phyloP scores from a whole-genome alignment of 1,140 invertebrate species.

The Lepidostoma basale region DNA sequence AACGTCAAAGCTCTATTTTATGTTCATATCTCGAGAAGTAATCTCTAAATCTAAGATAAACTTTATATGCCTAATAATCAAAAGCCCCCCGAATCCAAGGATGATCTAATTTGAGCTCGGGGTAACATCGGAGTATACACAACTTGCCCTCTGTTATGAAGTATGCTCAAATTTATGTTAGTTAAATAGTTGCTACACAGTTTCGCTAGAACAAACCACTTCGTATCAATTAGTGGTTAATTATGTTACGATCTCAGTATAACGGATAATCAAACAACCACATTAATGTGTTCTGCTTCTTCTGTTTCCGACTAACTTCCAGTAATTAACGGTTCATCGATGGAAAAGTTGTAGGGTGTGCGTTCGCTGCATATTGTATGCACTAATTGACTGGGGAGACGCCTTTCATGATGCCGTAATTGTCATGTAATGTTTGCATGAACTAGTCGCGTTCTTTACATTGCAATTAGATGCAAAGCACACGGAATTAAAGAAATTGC shows the following conservation, averaged over 20 bases:
- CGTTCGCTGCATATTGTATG: background rate
- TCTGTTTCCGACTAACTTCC: background rate
- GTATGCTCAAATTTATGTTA: constrained; percentile 12
- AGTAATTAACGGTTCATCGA: background rate
- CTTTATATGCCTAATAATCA: background rate
- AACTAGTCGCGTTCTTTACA: background rate
- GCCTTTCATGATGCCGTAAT: background rate
- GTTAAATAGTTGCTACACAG: constrained; percentile 11
- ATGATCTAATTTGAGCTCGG: constrained; percentile 1
- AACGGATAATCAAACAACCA: background rate
- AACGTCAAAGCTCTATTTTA: background rate
- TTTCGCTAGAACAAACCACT: constrained; percentile 7
- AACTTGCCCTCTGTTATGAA: constrained; percentile 4
- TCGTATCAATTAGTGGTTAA: constrained; percentile 23
- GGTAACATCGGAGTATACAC: background rate
- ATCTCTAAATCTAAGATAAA: background rate
- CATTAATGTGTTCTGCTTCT: constrained; percentile 1
- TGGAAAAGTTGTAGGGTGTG: background rate
- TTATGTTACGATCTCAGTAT: background rate
- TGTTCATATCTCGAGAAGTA: background rate
- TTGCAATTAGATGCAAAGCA: no score
- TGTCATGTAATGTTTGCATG: background rate
- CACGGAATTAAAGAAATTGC: no score
- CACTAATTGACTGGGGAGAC: background rate
- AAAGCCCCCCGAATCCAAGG: background rate